Evolutionary conservation across 2,113 vertebrate genomes (phyloP).

Genomic region (Anolis carolinensis): DNA sequence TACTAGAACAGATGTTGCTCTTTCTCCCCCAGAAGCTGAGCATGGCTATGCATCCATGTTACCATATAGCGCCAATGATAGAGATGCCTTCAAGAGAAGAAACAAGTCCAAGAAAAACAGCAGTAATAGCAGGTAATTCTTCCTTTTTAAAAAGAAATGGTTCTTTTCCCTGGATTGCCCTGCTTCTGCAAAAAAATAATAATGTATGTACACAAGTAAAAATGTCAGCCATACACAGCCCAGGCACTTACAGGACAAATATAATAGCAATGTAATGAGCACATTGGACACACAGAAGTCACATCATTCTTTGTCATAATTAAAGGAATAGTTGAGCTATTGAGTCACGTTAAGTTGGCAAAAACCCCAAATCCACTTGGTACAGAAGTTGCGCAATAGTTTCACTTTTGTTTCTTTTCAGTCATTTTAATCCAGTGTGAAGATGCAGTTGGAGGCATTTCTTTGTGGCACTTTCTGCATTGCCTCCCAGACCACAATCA

Average conservation of each 20-base stretch:
- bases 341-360: not conserved
- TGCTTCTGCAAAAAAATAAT: too few relatives aligned
- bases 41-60: conserved; percentile 94
- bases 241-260: not conserved
- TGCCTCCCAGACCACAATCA: too few relatives aligned
- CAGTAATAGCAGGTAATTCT: conserved; percentile 77
- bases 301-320: not conserved
- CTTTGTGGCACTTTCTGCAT: too few relatives aligned
- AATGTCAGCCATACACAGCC: not conserved
- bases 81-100: conserved; percentile 86
- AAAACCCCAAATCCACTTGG: not conserved
- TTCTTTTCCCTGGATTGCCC: not conserved
- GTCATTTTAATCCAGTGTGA: not conserved
- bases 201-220: too few relatives aligned
- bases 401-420: conserved; percentile 11
- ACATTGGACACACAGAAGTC: not conserved
- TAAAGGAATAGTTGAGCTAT: not conserved
- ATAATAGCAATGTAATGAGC: not conserved
- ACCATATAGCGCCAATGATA: conserved; percentile 86
- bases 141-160: not conserved
- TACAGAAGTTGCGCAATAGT: not conserved
- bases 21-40: conserved; percentile 87
- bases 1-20: conserved; percentile 42
- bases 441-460: not conserved
- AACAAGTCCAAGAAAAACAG: conserved; percentile 89